Evolutionary conservation across 2,888 invertebrate genomes (phyloP), one percentile per base, ranked within the genome.

Genomic region (Anthoptus insignis): DNA sequence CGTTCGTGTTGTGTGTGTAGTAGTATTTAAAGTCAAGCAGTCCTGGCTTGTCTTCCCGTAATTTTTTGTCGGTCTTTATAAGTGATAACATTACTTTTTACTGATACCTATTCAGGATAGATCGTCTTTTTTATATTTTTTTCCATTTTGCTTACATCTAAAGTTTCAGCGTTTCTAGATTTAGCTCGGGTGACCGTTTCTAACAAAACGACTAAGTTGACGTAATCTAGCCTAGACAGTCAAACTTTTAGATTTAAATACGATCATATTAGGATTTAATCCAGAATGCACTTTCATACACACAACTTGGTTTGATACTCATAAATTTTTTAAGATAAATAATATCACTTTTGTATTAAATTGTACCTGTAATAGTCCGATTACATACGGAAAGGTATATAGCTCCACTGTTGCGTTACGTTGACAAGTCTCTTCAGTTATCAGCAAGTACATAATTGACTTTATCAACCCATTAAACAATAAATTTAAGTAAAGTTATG

Each of bases 361-460:
- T 19, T 42, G 56, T 42, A 42, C 56, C 37, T 45, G 19, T 57
- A 45, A 57, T 27, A 22, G 42, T 19, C 27, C 14, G 27, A 16
- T 45, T 29, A 57, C 42, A 45, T 47, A 11, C 58, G 47, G 19
- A 7, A 14, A n/a, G 50, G 34, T 5, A 50, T 61, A 27, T 19
- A 21, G 22, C 16, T 49, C 39, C 56, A 63, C 21, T 37, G 54
- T 63, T 56, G 56, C 56, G 56, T 63, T 49, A 57, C 49, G 27
- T 27, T 27, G 29, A 56, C 63, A 63, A 50, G 63, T 21, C 24
- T 63, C 39, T 63, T 63, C 50, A 7, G 37, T 63, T 63, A 63
- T 63, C 63, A 50, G 27, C n/a, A 16, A 63, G 49, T 16, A 61
- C 37, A 49, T 53, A 56, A 47, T 63, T 56, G 63, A 63, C 63